These are phyloP conservation scores for Australoheros scitulus DNA, from an alignment of 2,113 vertebrate species.

Conservation along the genomic window DNA sequence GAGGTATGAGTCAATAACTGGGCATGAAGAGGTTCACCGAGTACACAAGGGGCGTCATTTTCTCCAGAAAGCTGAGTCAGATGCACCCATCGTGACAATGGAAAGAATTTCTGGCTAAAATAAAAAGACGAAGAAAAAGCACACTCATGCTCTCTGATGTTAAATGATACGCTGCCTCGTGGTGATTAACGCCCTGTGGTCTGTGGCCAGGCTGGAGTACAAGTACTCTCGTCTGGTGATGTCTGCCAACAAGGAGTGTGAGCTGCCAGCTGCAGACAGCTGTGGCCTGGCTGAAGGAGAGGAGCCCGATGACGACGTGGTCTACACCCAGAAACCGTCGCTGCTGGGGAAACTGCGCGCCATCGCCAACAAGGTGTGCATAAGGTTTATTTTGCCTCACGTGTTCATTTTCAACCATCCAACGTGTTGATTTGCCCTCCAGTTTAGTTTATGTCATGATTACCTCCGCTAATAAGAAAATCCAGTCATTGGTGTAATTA, in stretches of 20 bases:
- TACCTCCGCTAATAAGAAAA: background rate
- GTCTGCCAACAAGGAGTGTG: conserved; percentile 93
- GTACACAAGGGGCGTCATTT: background rate
- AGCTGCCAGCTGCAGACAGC: conserved; percentile 95
- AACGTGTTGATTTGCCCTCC: background rate
- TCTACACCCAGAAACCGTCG: conserved; percentile 90
- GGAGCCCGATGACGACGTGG: conserved; percentile 92
- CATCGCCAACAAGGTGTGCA: conserved; percentile 88
- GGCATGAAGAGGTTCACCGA: background rate
- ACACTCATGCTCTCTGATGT: background rate
- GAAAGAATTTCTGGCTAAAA: background rate
- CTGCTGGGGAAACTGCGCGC: conserved; percentile 94
- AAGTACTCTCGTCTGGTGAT: conserved; percentile 98
- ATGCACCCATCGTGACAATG: background rate
- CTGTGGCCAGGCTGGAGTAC: conserved; percentile 88
- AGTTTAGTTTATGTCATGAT: background rate
- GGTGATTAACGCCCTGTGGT: conserved; percentile 6
- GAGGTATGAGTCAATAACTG: background rate
- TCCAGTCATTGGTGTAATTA: background rate
- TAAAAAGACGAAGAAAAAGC: background rate
- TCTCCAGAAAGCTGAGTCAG: background rate
- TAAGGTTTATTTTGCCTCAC: background rate
- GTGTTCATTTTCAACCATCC: background rate
- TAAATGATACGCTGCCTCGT: background rate
- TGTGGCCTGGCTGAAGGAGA: conserved; percentile 96